Evolutionary conservation across 1,140 invertebrate species (phyloP).

Genomic region (Stratiolaelaps scimitus): DNA sequence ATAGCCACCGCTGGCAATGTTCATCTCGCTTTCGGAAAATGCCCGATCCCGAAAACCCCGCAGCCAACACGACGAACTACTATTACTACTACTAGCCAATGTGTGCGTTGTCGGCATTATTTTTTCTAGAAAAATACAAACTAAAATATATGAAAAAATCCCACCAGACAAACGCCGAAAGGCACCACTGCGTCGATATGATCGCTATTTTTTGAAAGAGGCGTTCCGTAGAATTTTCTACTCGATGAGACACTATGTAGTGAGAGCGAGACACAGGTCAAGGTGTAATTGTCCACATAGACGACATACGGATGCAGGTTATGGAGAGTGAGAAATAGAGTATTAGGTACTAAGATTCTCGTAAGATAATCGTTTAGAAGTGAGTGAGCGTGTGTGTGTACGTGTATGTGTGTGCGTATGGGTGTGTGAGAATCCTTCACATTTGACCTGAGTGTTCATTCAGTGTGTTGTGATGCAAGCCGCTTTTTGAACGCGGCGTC

Average conservation of each 20-base stretch:
- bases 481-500: no score
- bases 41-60: background rate
- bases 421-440: background rate
- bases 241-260: no score
- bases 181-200: slow-evolving; percentile 14
- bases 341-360: background rate
- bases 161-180: slow-evolving; percentile 10
- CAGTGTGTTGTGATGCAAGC: no score
- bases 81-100: background rate
- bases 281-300: background rate
- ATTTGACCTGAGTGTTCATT: no score
- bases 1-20: background rate
- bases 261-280: background rate
- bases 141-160: slow-evolving; percentile 22
- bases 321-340: background rate
- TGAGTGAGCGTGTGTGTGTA: background rate
- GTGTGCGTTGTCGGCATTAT: slow-evolving; percentile 22
- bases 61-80: background rate
- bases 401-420: background rate
- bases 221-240: slow-evolving; percentile 17
- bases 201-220: slow-evolving; percentile 23
- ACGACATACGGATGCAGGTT: background rate
- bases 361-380: background rate
- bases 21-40: background rate
- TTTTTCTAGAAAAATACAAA: slow-evolving; percentile 28